Evolutionary conservation across 2,888 invertebrate genomes (phyloP).

Genomic region (Liodrosophila aerea): DNA sequence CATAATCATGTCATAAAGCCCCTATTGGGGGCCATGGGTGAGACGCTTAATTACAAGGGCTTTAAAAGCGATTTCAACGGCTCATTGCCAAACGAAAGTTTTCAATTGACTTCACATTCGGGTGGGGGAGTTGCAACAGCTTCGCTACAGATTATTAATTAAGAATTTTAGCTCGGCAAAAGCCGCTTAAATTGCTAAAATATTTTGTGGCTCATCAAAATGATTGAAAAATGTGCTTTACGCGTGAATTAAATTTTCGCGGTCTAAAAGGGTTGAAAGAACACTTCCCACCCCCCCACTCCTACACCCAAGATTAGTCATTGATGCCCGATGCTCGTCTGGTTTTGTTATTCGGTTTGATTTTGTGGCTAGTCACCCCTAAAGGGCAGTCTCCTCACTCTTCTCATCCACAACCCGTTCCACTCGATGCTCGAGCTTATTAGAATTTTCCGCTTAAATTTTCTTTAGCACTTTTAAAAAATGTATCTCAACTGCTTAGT

Average conservation of each 20-base stretch:
- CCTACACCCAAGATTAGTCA: constrained; percentile 29
- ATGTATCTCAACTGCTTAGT: constrained; percentile 54
- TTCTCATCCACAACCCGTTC: no score
- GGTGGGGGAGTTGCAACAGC: constrained; percentile 31
- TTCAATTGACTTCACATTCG: constrained; percentile 73
- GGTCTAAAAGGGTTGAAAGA: constrained; percentile 64
- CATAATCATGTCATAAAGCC: constrained; percentile 76
- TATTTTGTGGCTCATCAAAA: constrained; percentile 77
- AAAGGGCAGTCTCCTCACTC: constrained; percentile 14
- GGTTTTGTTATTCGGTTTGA: constrained; percentile 35
- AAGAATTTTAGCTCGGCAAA: constrained; percentile 72
- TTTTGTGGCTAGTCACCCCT: constrained; percentile 62
- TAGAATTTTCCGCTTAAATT: constrained; percentile 78
- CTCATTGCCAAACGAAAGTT: constrained; percentile 78
- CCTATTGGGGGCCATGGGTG: constrained; percentile 44
- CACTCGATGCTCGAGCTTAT: constrained; percentile 67
- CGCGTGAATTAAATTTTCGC: constrained; percentile 79
- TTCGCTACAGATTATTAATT: constrained; percentile 80
- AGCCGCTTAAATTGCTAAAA: constrained; percentile 77
- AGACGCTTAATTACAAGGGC: constrained; percentile 81
- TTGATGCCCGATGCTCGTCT: constrained; percentile 43
- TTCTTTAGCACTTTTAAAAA: constrained; percentile 67
- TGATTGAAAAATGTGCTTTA: constrained; percentile 72
- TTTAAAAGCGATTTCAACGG: constrained; percentile 78
- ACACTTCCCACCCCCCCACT: not conserved